phyloP scores from a whole-genome alignment of 2,888 invertebrate genomes.

The Strigamia crassipes region DNA sequence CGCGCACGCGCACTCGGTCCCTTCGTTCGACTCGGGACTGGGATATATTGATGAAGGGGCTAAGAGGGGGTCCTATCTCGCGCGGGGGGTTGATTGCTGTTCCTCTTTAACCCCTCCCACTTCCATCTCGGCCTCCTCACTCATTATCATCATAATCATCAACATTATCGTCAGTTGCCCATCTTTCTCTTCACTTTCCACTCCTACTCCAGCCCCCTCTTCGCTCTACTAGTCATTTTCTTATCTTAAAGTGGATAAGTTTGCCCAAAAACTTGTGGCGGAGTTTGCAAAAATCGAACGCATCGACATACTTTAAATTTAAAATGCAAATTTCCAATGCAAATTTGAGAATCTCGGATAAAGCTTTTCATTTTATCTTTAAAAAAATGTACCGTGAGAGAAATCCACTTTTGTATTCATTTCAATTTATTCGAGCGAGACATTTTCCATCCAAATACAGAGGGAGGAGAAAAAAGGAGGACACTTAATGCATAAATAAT shows the following conservation, averaged over 20 bases:
- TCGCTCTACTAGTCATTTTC: neutral
- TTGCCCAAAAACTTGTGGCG: neutral
- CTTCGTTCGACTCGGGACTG: neutral
- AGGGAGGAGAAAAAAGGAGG: neutral
- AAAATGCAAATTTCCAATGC: neutral
- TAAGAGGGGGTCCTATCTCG: neutral
- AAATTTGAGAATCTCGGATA: neutral
- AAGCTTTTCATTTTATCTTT: neutral
- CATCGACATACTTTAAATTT: neutral
- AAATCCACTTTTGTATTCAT: conserved; percentile 7
- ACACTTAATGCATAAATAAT: conserved; percentile 36
- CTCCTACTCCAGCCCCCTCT: neutral
- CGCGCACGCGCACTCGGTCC: conserved; percentile 15
- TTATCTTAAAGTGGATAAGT: conserved; percentile 33
- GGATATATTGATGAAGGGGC: conserved; percentile 18
- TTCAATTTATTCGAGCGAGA: neutral
- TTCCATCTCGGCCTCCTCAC: neutral
- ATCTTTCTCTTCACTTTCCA: neutral
- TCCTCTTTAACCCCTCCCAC: neutral
- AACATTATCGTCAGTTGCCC: conserved; percentile 28
- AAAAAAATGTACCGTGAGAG: neutral
- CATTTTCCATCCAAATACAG: neutral
- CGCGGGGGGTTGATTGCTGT: conserved; percentile 29
- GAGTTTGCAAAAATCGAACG: neutral
- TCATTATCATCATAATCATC: conserved; percentile 30